Evolutionary conservation across 2,113 vertebrate species (phyloP).

Genomic region (Puma concolor): DNA sequence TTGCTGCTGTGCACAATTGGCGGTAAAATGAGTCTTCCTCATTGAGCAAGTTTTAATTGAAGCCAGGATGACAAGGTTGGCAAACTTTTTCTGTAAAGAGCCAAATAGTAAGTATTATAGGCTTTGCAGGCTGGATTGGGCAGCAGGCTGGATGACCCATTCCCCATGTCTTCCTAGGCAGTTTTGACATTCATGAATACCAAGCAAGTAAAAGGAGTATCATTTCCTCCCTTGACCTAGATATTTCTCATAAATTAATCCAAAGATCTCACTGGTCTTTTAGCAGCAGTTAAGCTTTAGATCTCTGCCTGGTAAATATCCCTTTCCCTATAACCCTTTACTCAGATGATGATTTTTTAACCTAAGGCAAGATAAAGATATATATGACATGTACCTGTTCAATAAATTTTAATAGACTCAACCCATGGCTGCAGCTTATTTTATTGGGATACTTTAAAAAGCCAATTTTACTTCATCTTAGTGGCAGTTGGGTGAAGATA

Average conservation of each 20-base stretch:
- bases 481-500: not conserved
- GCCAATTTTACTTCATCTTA: slow-evolving; percentile 38
- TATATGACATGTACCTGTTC: not conserved
- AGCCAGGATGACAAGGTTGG: not conserved
- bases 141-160: not conserved
- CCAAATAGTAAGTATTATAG: not conserved
- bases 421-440: not conserved
- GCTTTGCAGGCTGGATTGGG: not conserved
- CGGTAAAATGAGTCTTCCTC: slow-evolving; percentile 8
- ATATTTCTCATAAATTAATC: slow-evolving; percentile 23
- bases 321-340: slow-evolving; percentile 11
- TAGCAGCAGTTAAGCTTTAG: slow-evolving; percentile 24
- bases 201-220: not conserved
- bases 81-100: not conserved
- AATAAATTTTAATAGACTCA: not conserved
- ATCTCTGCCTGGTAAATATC: not conserved
- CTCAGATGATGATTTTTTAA: not conserved
- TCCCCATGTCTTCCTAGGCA: not conserved
- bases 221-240: not conserved
- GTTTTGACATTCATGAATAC: slow-evolving; percentile 13
- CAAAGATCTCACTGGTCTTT: slow-evolving; percentile 48
- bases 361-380: not conserved
- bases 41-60: slow-evolving; percentile 43
- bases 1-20: not conserved
- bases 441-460: slow-evolving; percentile 34